phyloP scores from a whole-genome alignment of 2,113 vertebrate genomes.

The Cynocephalus volans region DNA sequence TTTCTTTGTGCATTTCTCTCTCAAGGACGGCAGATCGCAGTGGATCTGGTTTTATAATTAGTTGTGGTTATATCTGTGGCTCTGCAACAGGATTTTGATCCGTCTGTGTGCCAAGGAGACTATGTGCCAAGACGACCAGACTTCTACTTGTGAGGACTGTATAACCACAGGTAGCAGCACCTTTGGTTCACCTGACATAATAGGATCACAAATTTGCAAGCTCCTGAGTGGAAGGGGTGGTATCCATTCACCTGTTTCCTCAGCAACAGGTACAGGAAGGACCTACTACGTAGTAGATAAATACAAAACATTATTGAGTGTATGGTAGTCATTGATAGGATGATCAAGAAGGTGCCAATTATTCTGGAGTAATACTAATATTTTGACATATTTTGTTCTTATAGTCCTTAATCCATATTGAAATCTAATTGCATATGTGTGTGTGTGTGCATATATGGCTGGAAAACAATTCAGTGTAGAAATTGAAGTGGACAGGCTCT shows the following conservation, averaged over 20 bases:
- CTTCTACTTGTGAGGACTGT: background rate
- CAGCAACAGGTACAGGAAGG: background rate
- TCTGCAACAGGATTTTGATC: background rate
- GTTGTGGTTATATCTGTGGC: background rate
- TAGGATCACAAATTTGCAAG: background rate
- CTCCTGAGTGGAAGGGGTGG: background rate
- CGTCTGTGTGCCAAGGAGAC: background rate
- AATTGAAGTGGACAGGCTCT: background rate
- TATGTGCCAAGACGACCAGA: background rate
- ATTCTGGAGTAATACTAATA: conserved; percentile 6
- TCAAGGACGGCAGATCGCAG: background rate
- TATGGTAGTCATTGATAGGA: background rate
- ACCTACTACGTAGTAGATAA: background rate
- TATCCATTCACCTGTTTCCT: background rate
- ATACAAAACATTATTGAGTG: background rate
- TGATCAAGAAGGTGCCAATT: background rate
- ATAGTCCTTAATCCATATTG: background rate
- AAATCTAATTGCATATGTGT: background rate
- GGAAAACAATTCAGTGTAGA: background rate
- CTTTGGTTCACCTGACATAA: background rate
- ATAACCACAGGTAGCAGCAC: background rate
- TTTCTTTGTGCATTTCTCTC: background rate
- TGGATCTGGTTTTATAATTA: conserved; percentile 26
- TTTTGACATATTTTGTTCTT: conserved; percentile 35
- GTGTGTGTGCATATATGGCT: background rate